Percentiles rank a stretch among this genome's conserved stretches.
Evolutionary conservation across 1,140 invertebrate genomes (phyloP).

Genomic region (Protaetia brevitarsis): DNA sequence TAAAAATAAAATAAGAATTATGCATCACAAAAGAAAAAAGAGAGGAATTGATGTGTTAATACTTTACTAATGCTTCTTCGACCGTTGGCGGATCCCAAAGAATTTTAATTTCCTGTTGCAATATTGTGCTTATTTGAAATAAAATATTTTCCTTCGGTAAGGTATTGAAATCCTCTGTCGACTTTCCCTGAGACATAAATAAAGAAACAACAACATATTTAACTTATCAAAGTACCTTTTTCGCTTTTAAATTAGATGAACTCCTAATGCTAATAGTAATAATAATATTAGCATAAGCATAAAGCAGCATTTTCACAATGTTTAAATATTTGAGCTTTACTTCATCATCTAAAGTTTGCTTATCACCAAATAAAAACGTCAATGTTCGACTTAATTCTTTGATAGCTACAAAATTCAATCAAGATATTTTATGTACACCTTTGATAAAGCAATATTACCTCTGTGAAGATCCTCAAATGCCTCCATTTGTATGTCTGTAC

Average conservation of each 20-base stretch:
- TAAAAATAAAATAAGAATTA: conserved; percentile 47
- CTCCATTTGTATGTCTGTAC: background rate
- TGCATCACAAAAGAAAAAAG: background rate
- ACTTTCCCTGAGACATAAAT: background rate
- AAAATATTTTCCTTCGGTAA: conserved; percentile 33
- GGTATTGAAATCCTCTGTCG: background rate
- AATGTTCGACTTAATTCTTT: conserved; percentile 33
- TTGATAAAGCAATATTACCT: too few species aligned
- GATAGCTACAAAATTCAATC: conserved; percentile 36
- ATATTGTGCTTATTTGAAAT: conserved; percentile 32
- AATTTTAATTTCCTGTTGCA: conserved; percentile 44
- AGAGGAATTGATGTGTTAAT: conserved; percentile 29
- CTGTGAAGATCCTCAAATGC: background rate
- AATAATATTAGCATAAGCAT: conserved; percentile 39
- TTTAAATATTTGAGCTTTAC: conserved; percentile 37
- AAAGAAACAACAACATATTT: background rate
- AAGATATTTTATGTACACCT: too few species aligned
- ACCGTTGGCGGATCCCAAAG: conserved; percentile 69
- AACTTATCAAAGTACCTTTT: background rate
- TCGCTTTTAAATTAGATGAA: background rate
- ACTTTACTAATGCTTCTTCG: conserved; percentile 68
- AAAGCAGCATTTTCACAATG: conserved; percentile 42
- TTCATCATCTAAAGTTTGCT: conserved; percentile 38
- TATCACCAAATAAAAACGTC: conserved; percentile 38
- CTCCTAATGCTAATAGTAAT: background rate